These are phyloP conservation scores for Zootoca vivipara DNA, from an alignment of 2,113 vertebrate genomes.

Conservation along the genomic window DNA sequence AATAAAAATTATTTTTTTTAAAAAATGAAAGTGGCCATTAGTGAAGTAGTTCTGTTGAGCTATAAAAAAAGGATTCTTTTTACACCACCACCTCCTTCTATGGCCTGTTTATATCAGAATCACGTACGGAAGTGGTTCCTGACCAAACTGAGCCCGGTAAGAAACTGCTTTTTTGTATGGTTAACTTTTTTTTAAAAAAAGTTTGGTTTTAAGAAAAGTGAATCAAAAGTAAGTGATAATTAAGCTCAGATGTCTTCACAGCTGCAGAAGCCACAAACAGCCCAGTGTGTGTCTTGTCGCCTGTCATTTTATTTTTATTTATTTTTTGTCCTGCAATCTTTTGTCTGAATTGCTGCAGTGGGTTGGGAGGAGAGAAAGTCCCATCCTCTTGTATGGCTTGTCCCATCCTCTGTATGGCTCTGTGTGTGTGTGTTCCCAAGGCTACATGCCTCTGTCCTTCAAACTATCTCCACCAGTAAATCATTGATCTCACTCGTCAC, in stretches of 20 bases:
- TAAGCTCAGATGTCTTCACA: constrained; percentile 62
- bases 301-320: constrained; percentile 34
- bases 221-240: constrained; percentile 56
- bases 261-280: constrained; percentile 66
- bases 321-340: constrained; percentile 58
- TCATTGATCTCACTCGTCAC: constrained; percentile 73
- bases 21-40: too few species aligned
- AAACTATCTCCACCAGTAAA: constrained; percentile 74
- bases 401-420: constrained; percentile 32
- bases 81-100: neutral
- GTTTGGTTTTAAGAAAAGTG: neutral
- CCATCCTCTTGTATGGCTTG: constrained; percentile 59
- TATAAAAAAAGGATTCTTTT: neutral
- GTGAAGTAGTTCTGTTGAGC: too few species aligned
- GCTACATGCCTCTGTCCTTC: constrained; percentile 65
- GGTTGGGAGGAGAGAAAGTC: constrained; percentile 35
- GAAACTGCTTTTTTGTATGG: neutral
- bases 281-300: constrained; percentile 64
- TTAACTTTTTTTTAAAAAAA: neutral
- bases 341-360: constrained; percentile 56
- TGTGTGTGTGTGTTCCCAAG: constrained; percentile 53
- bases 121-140: constrained; percentile 46
- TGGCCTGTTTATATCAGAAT: constrained; percentile 26
- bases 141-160: constrained; percentile 39
- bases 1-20: too few species aligned